Evolutionary conservation across 2,888 invertebrate species (phyloP).

Genomic region (Scrobipalpa costella): DNA sequence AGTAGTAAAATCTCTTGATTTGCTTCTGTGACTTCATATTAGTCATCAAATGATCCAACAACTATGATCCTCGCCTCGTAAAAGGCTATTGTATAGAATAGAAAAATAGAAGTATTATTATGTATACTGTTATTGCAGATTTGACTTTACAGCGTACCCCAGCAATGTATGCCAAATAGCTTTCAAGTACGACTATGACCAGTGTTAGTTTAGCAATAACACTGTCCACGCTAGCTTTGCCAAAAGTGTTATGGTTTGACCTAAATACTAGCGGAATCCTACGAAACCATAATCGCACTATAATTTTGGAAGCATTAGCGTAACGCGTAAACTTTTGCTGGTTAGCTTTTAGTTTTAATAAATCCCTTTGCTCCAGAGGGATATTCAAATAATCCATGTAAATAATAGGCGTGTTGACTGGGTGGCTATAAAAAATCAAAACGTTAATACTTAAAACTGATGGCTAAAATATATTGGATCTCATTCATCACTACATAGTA

Average conservation of each 20-base stretch:
- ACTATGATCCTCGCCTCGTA: too few species aligned
- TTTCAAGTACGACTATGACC: background rate
- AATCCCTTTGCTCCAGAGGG: too few species aligned
- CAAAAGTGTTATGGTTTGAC: conserved; percentile 50
- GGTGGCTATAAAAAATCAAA: too few species aligned
- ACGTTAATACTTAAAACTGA: too few species aligned
- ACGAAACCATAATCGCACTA: conserved; percentile 41
- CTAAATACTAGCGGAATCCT: conserved; percentile 52
- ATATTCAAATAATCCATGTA: too few species aligned
- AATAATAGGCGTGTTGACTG: too few species aligned
- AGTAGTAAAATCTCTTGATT: too few species aligned
- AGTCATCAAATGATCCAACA: too few species aligned
- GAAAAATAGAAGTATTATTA: background rate
- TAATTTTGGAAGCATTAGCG: conserved; percentile 42
- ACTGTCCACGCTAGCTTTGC: conserved; percentile 24
- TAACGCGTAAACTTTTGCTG: background rate
- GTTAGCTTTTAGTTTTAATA: background rate
- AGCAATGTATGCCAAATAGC: background rate
- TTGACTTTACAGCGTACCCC: background rate
- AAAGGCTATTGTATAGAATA: background rate
- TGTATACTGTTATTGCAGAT: background rate
- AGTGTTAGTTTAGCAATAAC: conserved; percentile 1
- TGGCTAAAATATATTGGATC: too few species aligned
- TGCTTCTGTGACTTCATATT: too few species aligned
- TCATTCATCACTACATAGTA: too few species aligned